phyloP scores from a whole-genome alignment of 2,797 vertebrate genomes.

The Nannoperca australis region DNA sequence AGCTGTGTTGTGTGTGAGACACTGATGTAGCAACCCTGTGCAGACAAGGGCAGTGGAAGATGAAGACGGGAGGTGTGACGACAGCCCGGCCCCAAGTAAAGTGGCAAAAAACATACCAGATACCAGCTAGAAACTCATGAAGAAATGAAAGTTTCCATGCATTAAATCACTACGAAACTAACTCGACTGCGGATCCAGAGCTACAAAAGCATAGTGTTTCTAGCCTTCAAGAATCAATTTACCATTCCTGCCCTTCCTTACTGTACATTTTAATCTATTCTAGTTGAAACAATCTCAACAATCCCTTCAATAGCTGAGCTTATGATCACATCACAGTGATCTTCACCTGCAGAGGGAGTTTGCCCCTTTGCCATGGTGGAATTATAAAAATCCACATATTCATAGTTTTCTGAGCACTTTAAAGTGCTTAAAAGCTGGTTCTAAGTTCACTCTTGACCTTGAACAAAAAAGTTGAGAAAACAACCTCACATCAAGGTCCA shows the following conservation, averaged over 20 bases:
- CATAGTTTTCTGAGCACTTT: not conserved
- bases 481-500: not conserved
- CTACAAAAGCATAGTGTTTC: not conserved
- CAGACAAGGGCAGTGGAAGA: conserved; percentile 37
- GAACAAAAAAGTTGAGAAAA: not conserved
- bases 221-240: not conserved
- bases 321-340: not conserved
- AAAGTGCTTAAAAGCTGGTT: not conserved
- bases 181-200: not conserved
- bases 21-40: conserved; percentile 68
- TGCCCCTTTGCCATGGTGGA: not conserved
- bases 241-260: accelerated
- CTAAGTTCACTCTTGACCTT: not conserved
- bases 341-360: not conserved
- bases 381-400: not conserved
- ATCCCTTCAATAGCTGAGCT: not conserved
- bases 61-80: conserved; percentile 29
- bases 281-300: not conserved
- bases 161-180: not conserved
- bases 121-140: not conserved
- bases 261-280: not conserved
- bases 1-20: conserved; percentile 48
- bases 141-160: not conserved
- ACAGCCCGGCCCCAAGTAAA: conserved; percentile 24
- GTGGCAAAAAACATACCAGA: conserved; percentile 6